Conservation (phyloP, 2,888 invertebrate species). For the Scaptomyza flava region DNA sequence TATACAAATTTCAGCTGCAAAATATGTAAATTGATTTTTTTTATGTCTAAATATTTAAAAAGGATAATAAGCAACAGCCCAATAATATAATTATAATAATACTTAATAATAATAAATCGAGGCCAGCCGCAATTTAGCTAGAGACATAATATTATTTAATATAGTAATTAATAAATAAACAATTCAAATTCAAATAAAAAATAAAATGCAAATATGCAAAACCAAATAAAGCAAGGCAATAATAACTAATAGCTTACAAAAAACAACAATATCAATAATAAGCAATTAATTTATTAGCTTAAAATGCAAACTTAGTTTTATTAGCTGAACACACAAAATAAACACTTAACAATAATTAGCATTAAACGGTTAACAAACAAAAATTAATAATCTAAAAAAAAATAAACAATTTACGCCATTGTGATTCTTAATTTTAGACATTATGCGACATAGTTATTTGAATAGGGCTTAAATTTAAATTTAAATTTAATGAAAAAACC, state of each 20-base stretch:
- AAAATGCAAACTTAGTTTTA: conserved; percentile 33
- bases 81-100: conserved; percentile 21
- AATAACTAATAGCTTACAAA: conserved; percentile 55
- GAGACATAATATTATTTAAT: conserved; percentile 35
- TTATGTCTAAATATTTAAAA: conserved; percentile 19
- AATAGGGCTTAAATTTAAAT: conserved; percentile 25
- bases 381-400: conserved; percentile 12
- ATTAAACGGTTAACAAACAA: conserved; percentile 62
- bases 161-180: conserved; percentile 11
- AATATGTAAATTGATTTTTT: conserved; percentile 40
- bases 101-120: conserved; percentile 13
- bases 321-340: conserved; percentile 35
- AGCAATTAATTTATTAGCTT: conserved; percentile 28
- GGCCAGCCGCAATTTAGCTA: conserved; percentile 54
- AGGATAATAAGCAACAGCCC: conserved; percentile 51
- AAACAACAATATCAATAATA: conserved; percentile 26
- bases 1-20: conserved; percentile 27
- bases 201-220: conserved; percentile 46
- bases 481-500: conserved; percentile 14
- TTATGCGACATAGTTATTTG: conserved; percentile 42
- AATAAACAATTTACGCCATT: conserved; percentile 76
- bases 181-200: conserved; percentile 1
- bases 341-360: conserved; percentile 73
- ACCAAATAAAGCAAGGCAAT: conserved; percentile 60
- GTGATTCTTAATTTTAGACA: conserved; percentile 84